Evolutionary conservation across 2,888 invertebrate genomes (phyloP).

Genomic region (Cyclophora punctaria): DNA sequence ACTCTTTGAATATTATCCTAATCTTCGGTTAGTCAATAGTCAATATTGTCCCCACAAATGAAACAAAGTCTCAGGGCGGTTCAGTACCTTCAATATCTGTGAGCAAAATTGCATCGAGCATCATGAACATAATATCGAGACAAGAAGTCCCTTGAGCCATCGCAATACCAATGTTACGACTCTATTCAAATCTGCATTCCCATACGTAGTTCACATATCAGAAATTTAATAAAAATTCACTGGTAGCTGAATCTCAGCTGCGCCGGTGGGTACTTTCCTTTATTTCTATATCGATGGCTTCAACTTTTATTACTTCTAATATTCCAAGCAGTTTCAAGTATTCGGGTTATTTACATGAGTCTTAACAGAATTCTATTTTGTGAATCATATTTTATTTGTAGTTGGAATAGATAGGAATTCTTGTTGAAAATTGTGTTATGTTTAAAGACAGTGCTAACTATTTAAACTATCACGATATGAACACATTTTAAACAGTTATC

Average conservation of each 20-base stretch:
- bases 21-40: background rate
- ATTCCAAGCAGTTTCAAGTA: too few relatives aligned
- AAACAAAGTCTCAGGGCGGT: background rate
- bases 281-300: too few relatives aligned
- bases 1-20: background rate
- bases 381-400: too few relatives aligned
- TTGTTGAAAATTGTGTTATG: too few relatives aligned
- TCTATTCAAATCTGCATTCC: conserved; percentile 53
- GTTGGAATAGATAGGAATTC: too few relatives aligned
- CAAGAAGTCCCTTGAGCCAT: conserved; percentile 24
- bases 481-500: too few relatives aligned
- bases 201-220: conserved; percentile 46
- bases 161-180: conserved; percentile 41
- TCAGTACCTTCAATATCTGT: conserved; percentile 12
- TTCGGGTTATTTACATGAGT: too few relatives aligned
- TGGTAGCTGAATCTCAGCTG: conserved; percentile 36
- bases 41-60: background rate
- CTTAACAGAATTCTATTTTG: too few relatives aligned
- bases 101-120: conserved; percentile 32
- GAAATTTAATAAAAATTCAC: conserved; percentile 59
- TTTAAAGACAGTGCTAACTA: too few relatives aligned
- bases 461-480: too few relatives aligned
- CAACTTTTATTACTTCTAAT: too few relatives aligned
- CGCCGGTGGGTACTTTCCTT: conserved; percentile 11
- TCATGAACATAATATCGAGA: conserved; percentile 43